Evolutionary conservation across 2,888 invertebrate species (phyloP).

Genomic region (Galerucella calmariensis): DNA sequence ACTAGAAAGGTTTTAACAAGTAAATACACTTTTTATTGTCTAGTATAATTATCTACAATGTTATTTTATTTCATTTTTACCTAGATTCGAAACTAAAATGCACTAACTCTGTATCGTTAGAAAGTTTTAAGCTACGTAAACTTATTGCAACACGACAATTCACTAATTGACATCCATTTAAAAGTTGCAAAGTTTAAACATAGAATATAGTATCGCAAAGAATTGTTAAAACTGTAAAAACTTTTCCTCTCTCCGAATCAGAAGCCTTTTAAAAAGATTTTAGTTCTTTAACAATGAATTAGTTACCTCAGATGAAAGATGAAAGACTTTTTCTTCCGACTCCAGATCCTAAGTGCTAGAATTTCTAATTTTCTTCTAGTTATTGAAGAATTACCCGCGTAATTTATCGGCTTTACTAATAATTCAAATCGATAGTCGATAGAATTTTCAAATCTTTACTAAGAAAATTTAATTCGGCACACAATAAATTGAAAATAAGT

Average conservation of each 20-base stretch:
- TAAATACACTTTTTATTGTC: no score
- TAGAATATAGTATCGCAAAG: not conserved
- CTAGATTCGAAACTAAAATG: not conserved
- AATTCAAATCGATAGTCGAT: not conserved
- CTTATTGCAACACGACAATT: slow-evolving; percentile 6
- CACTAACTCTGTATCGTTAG: not conserved
- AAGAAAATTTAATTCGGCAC: slow-evolving; percentile 10
- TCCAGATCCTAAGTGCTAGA: no score
- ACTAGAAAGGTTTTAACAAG: no score
- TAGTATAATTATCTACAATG: not conserved
- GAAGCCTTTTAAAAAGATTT: no score
- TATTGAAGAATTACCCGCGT: no score
- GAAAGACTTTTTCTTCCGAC: no score
- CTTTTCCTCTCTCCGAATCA: not conserved
- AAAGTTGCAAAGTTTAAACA: not conserved
- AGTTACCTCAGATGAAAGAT: no score
- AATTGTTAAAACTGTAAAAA: not conserved
- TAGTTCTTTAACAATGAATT: no score
- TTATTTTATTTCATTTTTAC: no score
- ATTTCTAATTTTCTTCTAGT: no score
- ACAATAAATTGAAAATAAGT: slow-evolving; percentile 26
- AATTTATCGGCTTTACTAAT: no score
- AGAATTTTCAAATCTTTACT: slow-evolving; percentile 9
- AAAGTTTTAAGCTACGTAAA: not conserved
- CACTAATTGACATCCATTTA: slow-evolving; percentile 12